Evolutionary conservation across 2,113 vertebrate species (phyloP).

Genomic region (Oreotragus oreotragus): DNA sequence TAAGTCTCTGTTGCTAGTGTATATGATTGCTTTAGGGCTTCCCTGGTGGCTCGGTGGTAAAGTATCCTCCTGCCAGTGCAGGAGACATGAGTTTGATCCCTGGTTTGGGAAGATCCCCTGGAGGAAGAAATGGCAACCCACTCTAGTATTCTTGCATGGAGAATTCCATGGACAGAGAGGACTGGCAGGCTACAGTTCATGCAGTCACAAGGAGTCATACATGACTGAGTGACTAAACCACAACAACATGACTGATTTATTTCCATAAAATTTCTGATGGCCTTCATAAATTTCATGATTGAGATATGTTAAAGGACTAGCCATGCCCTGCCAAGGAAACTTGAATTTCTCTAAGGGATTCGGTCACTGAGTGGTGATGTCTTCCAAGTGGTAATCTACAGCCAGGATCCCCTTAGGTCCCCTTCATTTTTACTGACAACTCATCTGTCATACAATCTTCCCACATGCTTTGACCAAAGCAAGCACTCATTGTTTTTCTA

Average conservation of each 20-base stretch:
- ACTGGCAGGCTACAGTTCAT: not conserved
- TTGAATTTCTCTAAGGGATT: not conserved
- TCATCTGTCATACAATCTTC: not conserved
- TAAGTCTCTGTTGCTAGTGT: not conserved
- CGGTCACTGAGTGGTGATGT: not conserved
- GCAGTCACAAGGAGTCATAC: not conserved
- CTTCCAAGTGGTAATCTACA: not conserved
- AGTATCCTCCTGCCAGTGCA: not conserved
- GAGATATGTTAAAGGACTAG: not conserved
- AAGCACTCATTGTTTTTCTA: not conserved
- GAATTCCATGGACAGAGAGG: not conserved
- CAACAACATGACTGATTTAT: not conserved
- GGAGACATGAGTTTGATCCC: not conserved
- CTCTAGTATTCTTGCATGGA: not conserved
- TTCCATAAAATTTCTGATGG: not conserved
- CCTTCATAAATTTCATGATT: not conserved
- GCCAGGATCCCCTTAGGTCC: not conserved
- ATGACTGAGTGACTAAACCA: not conserved
- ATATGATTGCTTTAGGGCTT: not conserved
- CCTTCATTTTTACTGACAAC: not conserved
- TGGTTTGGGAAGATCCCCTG: not conserved
- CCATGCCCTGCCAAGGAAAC: not conserved
- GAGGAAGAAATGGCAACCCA: not conserved
- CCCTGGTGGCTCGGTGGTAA: not conserved
- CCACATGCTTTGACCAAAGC: not conserved